These are phyloP conservation scores for Chironomus striatipennis DNA, from an alignment of 1,140 invertebrate species.

Conservation along the genomic window DNA sequence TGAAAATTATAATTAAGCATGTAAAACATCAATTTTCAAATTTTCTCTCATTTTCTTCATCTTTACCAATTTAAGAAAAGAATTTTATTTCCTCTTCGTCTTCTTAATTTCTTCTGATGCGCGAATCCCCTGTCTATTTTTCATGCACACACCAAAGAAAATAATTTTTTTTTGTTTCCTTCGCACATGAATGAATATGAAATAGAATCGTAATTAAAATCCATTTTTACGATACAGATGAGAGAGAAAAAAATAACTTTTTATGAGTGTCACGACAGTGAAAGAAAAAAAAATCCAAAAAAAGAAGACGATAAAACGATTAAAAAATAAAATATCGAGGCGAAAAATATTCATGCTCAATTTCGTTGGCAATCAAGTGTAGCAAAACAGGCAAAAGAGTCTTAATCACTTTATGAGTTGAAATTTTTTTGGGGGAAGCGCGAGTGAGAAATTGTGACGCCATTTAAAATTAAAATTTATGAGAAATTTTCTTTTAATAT, in stretches of 20 bases:
- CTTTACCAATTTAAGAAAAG: too few species aligned
- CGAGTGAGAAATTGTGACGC: too few species aligned
- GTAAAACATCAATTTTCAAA: neutral
- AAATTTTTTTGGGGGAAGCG: neutral
- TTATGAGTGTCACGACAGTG: neutral
- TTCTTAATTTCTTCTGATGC: neutral
- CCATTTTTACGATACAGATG: neutral
- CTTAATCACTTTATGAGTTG: neutral
- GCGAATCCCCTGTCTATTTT: neutral
- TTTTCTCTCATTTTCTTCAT: too few species aligned
- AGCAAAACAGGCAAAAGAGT: neutral
- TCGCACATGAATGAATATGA: constrained; percentile 12
- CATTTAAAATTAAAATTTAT: too few species aligned
- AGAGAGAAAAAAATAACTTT: neutral
- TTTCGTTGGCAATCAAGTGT: constrained; percentile 19
- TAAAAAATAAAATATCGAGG: neutral
- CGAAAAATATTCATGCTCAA: constrained; percentile 24
- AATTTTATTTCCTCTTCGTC: too few species aligned
- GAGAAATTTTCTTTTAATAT: too few species aligned
- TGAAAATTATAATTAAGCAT: neutral
- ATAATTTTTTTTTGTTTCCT: neutral
- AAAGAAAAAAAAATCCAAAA: neutral
- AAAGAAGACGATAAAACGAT: neutral
- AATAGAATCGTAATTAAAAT: constrained; percentile 9
- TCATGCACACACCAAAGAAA: neutral